phyloP scores from a whole-genome alignment of 35 echinoderm and acorn worm species.

The Hemicentrotus pulcherrimus region DNA sequence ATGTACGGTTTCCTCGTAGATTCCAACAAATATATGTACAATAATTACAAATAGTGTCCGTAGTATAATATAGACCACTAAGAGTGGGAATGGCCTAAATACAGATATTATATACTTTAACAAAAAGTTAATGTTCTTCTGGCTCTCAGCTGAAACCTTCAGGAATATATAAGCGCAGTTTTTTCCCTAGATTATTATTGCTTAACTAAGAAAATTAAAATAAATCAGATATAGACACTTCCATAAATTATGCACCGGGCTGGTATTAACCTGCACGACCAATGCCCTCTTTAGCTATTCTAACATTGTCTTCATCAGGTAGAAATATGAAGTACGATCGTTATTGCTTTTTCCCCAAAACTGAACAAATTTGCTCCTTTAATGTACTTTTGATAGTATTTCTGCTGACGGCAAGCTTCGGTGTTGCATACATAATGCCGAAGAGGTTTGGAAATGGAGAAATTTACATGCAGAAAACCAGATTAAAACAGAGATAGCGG shows the following conservation, averaged over 20 bases:
- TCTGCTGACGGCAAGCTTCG: slow-evolving; percentile 7
- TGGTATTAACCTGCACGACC: neutral
- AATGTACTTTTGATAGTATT: slow-evolving; percentile 13
- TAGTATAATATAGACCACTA: too few relatives aligned
- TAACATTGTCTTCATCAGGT: neutral
- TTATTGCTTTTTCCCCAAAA: neutral
- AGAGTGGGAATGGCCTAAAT: too few relatives aligned
- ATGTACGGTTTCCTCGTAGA: neutral
- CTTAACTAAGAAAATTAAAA: neutral
- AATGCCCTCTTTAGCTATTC: neutral
- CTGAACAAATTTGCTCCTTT: slow-evolving; percentile 10
- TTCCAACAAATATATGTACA: neutral
- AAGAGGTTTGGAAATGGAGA: neutral
- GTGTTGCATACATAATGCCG: neutral
- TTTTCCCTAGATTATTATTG: neutral
- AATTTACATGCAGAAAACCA: slow-evolving; percentile 20
- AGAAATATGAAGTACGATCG: neutral
- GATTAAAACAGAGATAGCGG: slow-evolving; percentile 20
- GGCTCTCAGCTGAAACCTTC: neutral
- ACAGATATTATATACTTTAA: too few relatives aligned
- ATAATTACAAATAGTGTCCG: neutral
- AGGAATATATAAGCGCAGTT: neutral
- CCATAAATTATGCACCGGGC: neutral
- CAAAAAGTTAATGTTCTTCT: too few relatives aligned
- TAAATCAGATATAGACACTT: neutral